Percentiles rank a stretch among this genome's conserved stretches.
Evolutionary conservation across 2,888 invertebrate genomes (phyloP).

Genomic region (Conus canariensis): DNA sequence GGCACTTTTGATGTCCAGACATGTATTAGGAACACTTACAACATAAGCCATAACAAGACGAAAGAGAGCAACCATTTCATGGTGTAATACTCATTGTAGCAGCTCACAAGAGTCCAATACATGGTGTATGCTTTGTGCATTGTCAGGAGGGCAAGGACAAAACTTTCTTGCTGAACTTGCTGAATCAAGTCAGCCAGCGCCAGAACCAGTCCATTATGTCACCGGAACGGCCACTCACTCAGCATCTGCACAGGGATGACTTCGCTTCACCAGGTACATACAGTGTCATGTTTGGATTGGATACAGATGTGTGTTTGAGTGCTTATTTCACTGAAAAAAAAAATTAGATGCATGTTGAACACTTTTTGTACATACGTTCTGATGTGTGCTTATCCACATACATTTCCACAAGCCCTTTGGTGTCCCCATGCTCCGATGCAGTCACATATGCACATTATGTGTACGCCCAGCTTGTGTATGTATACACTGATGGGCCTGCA

Average conservation of each 20-base stretch:
- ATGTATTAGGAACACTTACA: too few species aligned
- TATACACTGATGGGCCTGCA: not conserved
- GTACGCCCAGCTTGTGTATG: not conserved
- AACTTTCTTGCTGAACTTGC: slow-evolving; percentile 72
- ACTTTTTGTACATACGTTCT: too few species aligned
- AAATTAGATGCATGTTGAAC: too few species aligned
- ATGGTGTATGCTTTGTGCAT: not conserved
- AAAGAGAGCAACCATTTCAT: too few species aligned
- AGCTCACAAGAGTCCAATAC: too few species aligned
- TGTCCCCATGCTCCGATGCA: not conserved
- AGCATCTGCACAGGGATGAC: slow-evolving; percentile 24
- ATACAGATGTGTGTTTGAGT: not conserved
- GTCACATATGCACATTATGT: not conserved
- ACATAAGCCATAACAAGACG: too few species aligned
- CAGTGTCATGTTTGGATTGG: not conserved
- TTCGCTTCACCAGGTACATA: slow-evolving; percentile 44
- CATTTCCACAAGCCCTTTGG: too few species aligned
- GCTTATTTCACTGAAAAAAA: too few species aligned
- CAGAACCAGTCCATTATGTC: slow-evolving; percentile 43
- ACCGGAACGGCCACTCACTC: slow-evolving; percentile 19
- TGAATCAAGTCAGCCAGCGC: slow-evolving; percentile 65
- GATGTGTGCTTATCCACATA: too few species aligned
- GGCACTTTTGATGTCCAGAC: too few species aligned
- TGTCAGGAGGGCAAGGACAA: slow-evolving; percentile 77
- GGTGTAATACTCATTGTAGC: too few species aligned